A percentile compares a stretch with the other conserved stretches of the same genome.
phyloP scores from a whole-genome alignment of 1,140 invertebrate species.

The Gerris buenoi region DNA sequence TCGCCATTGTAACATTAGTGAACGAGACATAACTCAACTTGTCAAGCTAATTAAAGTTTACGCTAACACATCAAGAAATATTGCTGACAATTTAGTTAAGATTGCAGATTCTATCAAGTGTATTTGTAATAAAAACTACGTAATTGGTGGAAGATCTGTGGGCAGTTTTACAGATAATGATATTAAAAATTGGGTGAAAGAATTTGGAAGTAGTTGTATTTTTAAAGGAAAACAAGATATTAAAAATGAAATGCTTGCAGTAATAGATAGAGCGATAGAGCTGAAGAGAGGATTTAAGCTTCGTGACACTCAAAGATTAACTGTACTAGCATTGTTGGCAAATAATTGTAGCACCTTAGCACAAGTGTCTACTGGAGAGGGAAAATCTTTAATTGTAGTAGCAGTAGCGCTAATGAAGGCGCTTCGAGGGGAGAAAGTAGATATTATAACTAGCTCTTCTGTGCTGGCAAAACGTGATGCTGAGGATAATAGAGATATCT shows the following conservation, averaged over 20 bases:
- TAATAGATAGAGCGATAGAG: background rate
- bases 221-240: background rate
- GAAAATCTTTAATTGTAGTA: background rate
- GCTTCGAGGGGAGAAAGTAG: background rate
- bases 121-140: background rate
- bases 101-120: background rate
- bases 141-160: background rate
- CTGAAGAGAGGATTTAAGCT: background rate
- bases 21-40: background rate
- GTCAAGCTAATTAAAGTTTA: background rate
- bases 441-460: background rate
- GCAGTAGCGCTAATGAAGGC: background rate
- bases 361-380: background rate
- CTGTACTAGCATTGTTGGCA: background rate
- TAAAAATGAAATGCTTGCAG: background rate
- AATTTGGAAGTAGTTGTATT: background rate
- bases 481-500: constrained; percentile 17
- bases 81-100: background rate
- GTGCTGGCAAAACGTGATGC: background rate
- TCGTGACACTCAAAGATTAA: background rate
- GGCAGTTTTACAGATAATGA: background rate
- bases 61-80: background rate
- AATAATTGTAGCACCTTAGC: background rate
- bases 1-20: background rate
- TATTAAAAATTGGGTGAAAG: background rate